Conservation (phyloP, 2,797 vertebrate species). For the Tachyglossus aculeatus region DNA sequence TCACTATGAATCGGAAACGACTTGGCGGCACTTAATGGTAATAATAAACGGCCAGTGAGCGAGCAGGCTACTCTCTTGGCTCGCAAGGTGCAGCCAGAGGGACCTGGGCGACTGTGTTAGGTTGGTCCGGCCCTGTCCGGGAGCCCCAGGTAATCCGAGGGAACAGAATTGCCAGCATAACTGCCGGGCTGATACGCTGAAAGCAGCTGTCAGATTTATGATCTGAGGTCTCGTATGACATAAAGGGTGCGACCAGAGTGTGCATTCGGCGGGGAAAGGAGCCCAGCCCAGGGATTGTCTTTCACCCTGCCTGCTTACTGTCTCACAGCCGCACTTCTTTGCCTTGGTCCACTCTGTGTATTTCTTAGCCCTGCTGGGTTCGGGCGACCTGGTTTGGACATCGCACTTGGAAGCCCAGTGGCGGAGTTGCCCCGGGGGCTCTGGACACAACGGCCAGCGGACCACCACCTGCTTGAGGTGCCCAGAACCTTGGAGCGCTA, state of each 20-base stretch:
- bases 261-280: background rate
- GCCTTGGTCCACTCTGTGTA: background rate
- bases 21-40: no score
- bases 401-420: no score
- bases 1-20: no score
- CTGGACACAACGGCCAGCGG: no score
- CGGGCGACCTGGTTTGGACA: no score
- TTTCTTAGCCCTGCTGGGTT: background rate
- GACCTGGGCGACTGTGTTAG: background rate
- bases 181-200: background rate
- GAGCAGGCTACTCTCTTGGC: no score
- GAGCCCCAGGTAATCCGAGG: no score
- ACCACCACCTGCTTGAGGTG: no score
- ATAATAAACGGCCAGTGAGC: no score
- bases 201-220: background rate
- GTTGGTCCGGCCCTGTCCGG: background rate
- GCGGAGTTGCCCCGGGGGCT: no score
- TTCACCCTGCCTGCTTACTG: background rate
- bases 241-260: background rate
- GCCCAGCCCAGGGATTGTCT: background rate
- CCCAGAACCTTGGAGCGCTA: no score
- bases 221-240: background rate
- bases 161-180: background rate
- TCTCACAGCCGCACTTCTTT: background rate
- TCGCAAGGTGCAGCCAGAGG: no score